These are phyloP conservation scores for Ricordea florida DNA, from an alignment of 92 coral and sea anemone species.

Conservation along the genomic window DNA sequence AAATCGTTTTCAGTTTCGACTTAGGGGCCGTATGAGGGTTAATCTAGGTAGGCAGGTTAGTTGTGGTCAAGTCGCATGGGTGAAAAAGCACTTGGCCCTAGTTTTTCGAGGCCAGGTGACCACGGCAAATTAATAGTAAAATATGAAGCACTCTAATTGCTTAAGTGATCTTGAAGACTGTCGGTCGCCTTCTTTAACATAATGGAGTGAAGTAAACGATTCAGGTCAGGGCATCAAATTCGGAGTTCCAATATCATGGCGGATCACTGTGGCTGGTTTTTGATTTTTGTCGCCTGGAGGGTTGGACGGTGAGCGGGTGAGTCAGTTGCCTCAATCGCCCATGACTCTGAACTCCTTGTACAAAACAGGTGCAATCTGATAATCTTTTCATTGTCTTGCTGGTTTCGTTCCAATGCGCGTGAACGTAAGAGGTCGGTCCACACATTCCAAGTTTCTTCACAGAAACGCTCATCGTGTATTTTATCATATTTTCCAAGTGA, in stretches of 20 bases:
- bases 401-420: background rate
- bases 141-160: constrained; percentile 64
- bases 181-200: constrained; percentile 43
- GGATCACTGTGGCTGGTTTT: background rate
- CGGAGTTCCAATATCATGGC: too few relatives aligned
- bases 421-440: background rate
- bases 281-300: background rate
- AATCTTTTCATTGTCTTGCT: background rate
- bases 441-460: background rate
- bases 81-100: constrained; percentile 1
- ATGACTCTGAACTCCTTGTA: constrained; percentile 3
- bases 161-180: constrained; percentile 62
- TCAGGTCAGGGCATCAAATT: too few relatives aligned
- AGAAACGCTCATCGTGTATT: too few relatives aligned
- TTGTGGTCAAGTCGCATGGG: too few relatives aligned
- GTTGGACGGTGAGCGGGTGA: background rate
- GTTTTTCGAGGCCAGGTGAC: constrained; percentile 49
- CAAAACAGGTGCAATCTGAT: constrained; percentile 7
- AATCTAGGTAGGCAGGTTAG: too few relatives aligned
- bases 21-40: too few relatives aligned
- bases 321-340: background rate
- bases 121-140: constrained; percentile 52
- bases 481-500: too few relatives aligned
- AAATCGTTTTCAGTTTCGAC: too few relatives aligned
- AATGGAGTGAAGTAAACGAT: background rate